Base-by-base conservation (phyloP, 2,888 invertebrate species). In the Malthinus flaveolus region DNA sequence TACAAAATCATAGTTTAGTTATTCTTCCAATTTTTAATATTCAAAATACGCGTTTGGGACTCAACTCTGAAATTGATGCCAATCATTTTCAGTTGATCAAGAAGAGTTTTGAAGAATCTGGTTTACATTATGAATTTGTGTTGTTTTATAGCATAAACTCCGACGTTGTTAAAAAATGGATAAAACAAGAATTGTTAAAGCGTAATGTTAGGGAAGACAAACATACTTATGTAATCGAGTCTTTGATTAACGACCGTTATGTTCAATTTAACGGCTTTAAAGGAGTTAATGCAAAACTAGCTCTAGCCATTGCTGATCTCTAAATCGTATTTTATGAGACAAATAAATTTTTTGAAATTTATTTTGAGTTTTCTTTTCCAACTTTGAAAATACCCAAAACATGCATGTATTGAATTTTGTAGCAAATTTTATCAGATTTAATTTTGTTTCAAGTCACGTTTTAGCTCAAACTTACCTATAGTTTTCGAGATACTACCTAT, bases 21-120 rank as follows among this genome's bases (percentile, higher is more conserved):
- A 56, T 74, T 15, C 57, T 74, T 50, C 61, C 68, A 32, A 68
- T 73, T 64, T 73, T 72, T 66, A 74, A 70, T 54, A 66, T 69
- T 45, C 71, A 73, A 53, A 66, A 70, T 46, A 61, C 64, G 11
- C 57, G 51, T 46, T 52, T 65, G 59, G 58, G 66, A 34, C 50
- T 70, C 12, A 62, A 56, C 52, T 59, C 68, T 59, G 42, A 42
- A n/a, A 49, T 70, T 39, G 65, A 66, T 42, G 48, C 59, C 44
- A 51, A 67, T n/a, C 56, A 68, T 56, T 60, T 67, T 39, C 46
- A 59, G 44, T 44, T 52, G 39, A 69, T 74, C 34, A 49, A 61
- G 32, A 13, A 66, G 33, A 55, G 55, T 37, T 68, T 73, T 54
- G 61, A 67, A 34, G 37, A 55, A 31, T 65, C 64, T n/a, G 60